Base-by-base conservation (phyloP, 2,888 invertebrate genomes). In the Thera britannica region DNA sequence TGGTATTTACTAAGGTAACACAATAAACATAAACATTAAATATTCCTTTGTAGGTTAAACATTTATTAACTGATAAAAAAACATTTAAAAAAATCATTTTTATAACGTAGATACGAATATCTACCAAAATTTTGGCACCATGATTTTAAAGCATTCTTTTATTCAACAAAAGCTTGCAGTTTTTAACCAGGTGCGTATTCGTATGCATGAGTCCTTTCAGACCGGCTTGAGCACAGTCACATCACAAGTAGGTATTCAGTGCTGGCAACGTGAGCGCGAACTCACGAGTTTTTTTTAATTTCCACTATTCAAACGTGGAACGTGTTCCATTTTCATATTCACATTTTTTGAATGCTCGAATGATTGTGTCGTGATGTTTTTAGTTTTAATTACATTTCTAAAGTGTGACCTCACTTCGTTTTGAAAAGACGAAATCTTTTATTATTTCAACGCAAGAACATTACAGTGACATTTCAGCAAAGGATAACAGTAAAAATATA, bases 231-330 rank as follows among this genome's bases (percentile, higher is more conserved):
- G 68, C 60, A 70, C 70, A 66, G 70, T 70, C 59, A 67, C 72
- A 67, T 72, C 71, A 78, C 79, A 78, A 83, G 79, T 79, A 78
- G 74, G 78, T 79, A 79, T 85, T 84, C 85, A 84, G 72, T 76
- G 71, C 73, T 76, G 75, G 75, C 79, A 81, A 75, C 79, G 75
- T 74, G 62, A 74, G 73, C 66, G 75, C 71, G 73, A 79, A 73
- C 74, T 73, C 62, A 76, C 68, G 59, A 75, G 75, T 70, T 76
- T 75, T 77, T 76, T 74, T 62, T 72, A 77, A 71, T 76, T 79
- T 73, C 63, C 68, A 74, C 73, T 73, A 80, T 80, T 76, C 79
- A 79, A 75, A 81, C 79, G 74, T 67, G 62, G 70, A 67, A 68
- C 64, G 64, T 66, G 61, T 68, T 70, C 66, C 41, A 23, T 52